phyloP scores from a whole-genome alignment of 2,888 invertebrate species.

The Rugalucina vietnamica region DNA sequence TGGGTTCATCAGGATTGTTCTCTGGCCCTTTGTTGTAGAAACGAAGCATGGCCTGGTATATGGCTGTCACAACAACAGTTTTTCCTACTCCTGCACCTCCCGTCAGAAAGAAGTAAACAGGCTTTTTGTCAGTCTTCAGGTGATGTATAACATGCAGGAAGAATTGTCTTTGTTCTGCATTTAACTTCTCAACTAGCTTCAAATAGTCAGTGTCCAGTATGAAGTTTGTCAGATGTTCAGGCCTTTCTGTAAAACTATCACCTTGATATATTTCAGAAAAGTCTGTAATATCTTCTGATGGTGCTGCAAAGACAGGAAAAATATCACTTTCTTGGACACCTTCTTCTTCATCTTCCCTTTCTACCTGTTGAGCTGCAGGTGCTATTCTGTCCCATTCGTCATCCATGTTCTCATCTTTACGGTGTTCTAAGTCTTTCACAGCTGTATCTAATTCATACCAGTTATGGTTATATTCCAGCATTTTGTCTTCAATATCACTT shows the following conservation, averaged over 20 bases:
- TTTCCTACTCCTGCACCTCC: conserved; percentile 37
- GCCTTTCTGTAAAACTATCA: too few relatives aligned
- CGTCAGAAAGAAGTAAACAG: conserved; percentile 15
- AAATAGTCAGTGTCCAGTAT: too few relatives aligned
- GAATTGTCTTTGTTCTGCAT: too few relatives aligned
- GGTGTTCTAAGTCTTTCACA: conserved; percentile 1
- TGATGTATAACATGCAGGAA: conserved; percentile 14
- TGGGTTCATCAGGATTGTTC: conserved; percentile 3
- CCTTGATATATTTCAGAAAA: too few relatives aligned
- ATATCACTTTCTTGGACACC: not conserved
- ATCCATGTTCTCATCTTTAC: not conserved
- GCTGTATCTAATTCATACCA: conserved; percentile 24
- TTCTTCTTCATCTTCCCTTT: too few relatives aligned
- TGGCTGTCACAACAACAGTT: not conserved
- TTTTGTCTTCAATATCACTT: too few relatives aligned
- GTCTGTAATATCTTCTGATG: too few relatives aligned
- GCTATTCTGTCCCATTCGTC: conserved; percentile 10
- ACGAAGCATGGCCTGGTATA: conserved; percentile 17
- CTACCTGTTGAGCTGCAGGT: not conserved
- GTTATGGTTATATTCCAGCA: conserved; percentile 22
- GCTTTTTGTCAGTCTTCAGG: not conserved
- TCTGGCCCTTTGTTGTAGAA: not conserved
- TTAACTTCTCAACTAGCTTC: too few relatives aligned
- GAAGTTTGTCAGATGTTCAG: too few relatives aligned
- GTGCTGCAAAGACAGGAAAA: too few relatives aligned